A percentile compares a stretch with the other conserved stretches of the same genome.
Conservation (phyloP, 2,113 vertebrate genomes). For the Zootoca vivipara region DNA sequence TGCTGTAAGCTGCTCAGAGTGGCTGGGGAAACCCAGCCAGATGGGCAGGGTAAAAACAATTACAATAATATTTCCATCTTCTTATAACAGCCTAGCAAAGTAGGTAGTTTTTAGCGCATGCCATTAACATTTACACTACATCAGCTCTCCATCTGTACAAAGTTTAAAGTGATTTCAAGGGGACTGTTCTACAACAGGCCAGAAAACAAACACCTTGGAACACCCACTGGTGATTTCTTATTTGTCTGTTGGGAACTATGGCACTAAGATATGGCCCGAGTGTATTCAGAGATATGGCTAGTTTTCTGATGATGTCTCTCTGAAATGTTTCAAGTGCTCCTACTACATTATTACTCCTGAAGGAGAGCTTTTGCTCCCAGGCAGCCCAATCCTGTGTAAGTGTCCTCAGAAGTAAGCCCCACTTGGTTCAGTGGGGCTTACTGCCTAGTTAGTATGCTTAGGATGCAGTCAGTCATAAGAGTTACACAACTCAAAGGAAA, state of each 20-base stretch:
- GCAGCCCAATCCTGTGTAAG: too few species aligned
- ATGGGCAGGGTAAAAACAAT: too few species aligned
- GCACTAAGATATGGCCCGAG: neutral
- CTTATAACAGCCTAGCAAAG: neutral
- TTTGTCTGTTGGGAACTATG: neutral
- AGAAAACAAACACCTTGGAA: neutral
- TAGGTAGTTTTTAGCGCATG: neutral
- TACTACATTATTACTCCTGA: neutral
- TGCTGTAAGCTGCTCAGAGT: too few species aligned
- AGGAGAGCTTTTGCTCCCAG: neutral
- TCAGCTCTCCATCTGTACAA: neutral
- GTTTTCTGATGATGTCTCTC: neutral
- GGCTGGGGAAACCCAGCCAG: too few species aligned
- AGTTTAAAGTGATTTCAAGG: neutral
- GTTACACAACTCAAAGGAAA: neutral
- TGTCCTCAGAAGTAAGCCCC: neutral
- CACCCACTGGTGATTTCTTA: neutral
- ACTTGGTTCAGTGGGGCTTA: neutral
- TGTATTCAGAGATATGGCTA: neutral
- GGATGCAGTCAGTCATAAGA: neutral
- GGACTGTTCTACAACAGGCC: neutral
- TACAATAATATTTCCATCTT: too few species aligned
- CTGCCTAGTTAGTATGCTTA: neutral
- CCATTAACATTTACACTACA: neutral
- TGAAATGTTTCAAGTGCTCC: neutral